Evolutionary conservation across 2,888 invertebrate genomes (phyloP), one percentile per base, ranked within the genome.

Genomic region (Pristionchus exspectatus): DNA sequence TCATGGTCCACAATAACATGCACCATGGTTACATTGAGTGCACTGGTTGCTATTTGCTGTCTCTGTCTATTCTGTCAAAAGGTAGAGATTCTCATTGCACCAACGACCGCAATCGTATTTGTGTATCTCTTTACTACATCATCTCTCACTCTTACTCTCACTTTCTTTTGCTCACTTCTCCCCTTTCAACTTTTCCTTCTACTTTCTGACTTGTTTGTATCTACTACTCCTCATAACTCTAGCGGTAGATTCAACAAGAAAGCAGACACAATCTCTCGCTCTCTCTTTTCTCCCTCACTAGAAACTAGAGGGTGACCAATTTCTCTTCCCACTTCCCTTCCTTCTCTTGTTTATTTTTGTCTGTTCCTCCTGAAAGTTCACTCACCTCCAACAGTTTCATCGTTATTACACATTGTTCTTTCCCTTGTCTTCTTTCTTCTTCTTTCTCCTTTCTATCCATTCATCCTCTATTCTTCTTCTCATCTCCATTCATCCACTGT

Each of bases 301-400:
- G 50, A 81, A 50, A 81, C 81, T 81, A 81, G 81, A 81, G 27
- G n/a, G 27, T n/a, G 81, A n/a, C n/a, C 50, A 81, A 54, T 50
- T 81, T 81, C 27, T 81, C 81, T 27, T 54, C 50, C 27, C 27
- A 12, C 50, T 27, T 27, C 44, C 44, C 81, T 81, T 81, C 81
- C 38, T 54, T 81, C 21, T 44, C 81, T 12, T 54, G 27, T 81
- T 9, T 50, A 21, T 38, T 14, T 44, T 74, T 27, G 9, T 30
- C 33, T 33, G 2, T 38, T 38, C 74, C 74, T 74, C 74, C 74
- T 18, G 74, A 74, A 38, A 74, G 74, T 74, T 74, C 74, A 21
- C 74, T 74, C 74, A 7, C 74, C 38, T 74, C 74, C 44, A 44
- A 63, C 63, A 63, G 38, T 74, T 38, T 74, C 16, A 44, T 74